Evolutionary conservation across 2,797 vertebrate species (phyloP).

Genomic region (Takifugu rubripes): DNA sequence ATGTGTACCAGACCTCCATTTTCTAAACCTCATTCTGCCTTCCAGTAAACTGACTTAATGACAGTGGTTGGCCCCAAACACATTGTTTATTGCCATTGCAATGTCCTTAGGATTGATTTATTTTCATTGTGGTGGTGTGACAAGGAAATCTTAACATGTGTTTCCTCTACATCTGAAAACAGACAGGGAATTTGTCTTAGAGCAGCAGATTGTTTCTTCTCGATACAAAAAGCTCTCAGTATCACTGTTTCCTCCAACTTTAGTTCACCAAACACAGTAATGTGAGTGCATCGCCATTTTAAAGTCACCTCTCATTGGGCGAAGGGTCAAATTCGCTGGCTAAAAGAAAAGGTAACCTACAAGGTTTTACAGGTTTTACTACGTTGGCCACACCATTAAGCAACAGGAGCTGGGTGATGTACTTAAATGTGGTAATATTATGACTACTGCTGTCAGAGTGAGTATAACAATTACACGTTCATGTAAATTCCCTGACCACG

Average conservation of each 20-base stretch:
- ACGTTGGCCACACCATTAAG: slow-evolving; percentile 9
- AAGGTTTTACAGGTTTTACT: background rate
- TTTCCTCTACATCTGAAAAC: slow-evolving; percentile 26
- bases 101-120: slow-evolving; percentile 30
- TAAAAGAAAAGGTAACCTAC: slow-evolving; percentile 3
- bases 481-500: no score
- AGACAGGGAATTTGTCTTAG: slow-evolving; percentile 20
- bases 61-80: slow-evolving; percentile 12
- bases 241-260: background rate
- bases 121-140: slow-evolving; percentile 24
- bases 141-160: slow-evolving; percentile 27
- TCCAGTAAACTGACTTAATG: slow-evolving; percentile 28
- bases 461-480: no score
- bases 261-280: background rate
- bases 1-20: slow-evolving; percentile 1
- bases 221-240: background rate
- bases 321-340: background rate
- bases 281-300: background rate
- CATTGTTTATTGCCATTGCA: slow-evolving; percentile 27
- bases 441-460: no score
- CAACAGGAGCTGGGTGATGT: slow-evolving; percentile 7
- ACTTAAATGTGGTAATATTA: no score
- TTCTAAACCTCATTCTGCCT: slow-evolving; percentile 18
- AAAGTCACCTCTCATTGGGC: background rate
- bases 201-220: slow-evolving; percentile 16